A percentile compares a stretch with the other conserved stretches of the same genome.
Conservation (phyloP, 2,113 vertebrate genomes). For the Pteronura brasiliensis region DNA sequence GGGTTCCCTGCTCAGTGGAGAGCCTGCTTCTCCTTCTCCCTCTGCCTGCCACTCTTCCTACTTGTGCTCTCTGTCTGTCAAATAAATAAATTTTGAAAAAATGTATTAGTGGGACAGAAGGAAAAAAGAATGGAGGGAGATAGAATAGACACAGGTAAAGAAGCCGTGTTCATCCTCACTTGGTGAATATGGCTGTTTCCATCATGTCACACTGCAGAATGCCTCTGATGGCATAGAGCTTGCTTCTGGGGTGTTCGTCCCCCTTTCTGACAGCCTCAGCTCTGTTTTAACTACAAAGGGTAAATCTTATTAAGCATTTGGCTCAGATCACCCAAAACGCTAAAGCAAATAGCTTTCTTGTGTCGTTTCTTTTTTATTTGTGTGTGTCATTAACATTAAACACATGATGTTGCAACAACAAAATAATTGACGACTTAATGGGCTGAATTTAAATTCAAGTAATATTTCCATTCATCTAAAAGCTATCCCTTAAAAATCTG, state of each 20-base stretch:
- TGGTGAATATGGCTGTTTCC: accelerated
- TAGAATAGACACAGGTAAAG: accelerated
- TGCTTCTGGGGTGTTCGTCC: neutral
- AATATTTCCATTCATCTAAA: conserved; percentile 81
- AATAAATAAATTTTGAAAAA: no score
- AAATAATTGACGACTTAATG: conserved; percentile 77
- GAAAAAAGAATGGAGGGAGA: neutral
- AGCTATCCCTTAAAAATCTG: conserved; percentile 78
- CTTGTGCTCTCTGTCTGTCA: no score
- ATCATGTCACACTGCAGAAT: accelerated
- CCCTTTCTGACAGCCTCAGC: neutral
- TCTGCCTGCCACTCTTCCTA: no score
- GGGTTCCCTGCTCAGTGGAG: no score
- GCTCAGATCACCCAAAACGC: conserved; percentile 9
- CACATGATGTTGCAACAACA: conserved; percentile 65
- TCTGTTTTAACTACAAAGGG: neutral
- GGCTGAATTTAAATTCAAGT: conserved; percentile 78
- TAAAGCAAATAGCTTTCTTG: conserved; percentile 56
- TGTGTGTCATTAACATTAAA: conserved; percentile 71
- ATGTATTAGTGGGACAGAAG: neutral
- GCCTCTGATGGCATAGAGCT: neutral
- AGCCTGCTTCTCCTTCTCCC: no score
- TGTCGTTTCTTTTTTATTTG: conserved; percentile 62
- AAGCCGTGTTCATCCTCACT: accelerated
- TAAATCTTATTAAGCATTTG: conserved; percentile 33